Conservation (phyloP, 2,113 vertebrate species). For the Campylomormyrus numenius region DNA sequence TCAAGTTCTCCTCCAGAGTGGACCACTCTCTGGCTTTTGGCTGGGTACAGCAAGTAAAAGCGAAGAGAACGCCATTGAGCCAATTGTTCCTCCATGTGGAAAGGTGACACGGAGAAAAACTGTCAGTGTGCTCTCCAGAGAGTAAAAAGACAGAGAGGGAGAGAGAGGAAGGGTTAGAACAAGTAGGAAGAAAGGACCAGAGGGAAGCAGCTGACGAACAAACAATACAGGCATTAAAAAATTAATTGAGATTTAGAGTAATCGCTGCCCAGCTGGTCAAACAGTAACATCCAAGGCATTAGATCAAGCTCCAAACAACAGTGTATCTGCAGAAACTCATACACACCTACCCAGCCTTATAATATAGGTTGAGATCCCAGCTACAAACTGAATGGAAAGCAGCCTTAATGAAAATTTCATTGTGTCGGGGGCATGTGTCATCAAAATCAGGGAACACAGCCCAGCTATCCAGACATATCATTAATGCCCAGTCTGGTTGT, state of each 20-base stretch:
- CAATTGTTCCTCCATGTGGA: constrained; percentile 60
- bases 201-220: constrained; percentile 19
- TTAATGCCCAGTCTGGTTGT: not conserved
- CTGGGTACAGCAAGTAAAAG: constrained; percentile 45
- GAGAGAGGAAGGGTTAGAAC: not conserved
- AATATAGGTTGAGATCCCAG: constrained; percentile 19
- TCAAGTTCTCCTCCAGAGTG: constrained; percentile 21
- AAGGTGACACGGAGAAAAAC: constrained; percentile 54
- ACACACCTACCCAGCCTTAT: not conserved
- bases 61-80: constrained; percentile 44
- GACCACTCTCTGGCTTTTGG: constrained; percentile 54
- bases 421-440: not conserved
- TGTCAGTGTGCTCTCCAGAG: constrained; percentile 42
- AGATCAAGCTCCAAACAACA: not conserved
- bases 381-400: constrained; percentile 3
- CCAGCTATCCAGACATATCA: not conserved
- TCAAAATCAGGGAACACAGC: not conserved
- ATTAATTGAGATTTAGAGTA: not conserved
- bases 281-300: not conserved
- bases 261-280: not conserved
- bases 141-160: constrained; percentile 5
- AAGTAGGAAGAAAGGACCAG: not conserved
- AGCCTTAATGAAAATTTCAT: not conserved
- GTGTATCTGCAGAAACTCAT: not conserved
- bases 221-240: not conserved